Conservation (phyloP, 2,113 vertebrate genomes). For the Crotophaga sulcirostris region DNA sequence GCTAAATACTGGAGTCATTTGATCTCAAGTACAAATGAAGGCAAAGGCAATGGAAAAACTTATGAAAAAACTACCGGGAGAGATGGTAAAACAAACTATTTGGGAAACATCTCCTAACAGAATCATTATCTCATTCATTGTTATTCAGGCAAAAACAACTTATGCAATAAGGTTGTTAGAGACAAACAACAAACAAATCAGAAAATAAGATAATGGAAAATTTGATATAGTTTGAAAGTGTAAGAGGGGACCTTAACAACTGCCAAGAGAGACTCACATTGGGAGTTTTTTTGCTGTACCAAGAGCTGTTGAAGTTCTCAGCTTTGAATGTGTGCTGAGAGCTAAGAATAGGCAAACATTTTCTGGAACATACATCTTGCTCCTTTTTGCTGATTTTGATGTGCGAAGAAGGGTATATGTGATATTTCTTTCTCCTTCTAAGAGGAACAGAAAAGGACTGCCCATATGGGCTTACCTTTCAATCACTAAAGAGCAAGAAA, state of each 20-base stretch:
- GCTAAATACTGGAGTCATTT: background rate
- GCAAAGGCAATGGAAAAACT: background rate
- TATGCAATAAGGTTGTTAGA: background rate
- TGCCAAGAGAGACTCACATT: background rate
- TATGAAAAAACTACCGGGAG: background rate
- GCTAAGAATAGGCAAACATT: background rate
- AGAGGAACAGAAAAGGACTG: background rate
- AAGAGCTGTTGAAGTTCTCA: background rate
- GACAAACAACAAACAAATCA: background rate
- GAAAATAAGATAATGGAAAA: constrained; percentile 9
- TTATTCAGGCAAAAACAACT: background rate
- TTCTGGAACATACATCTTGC: background rate
- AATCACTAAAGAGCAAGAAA: background rate
- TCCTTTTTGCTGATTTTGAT: background rate
- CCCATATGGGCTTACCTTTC: background rate
- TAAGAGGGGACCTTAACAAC: background rate
- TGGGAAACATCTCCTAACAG: background rate
- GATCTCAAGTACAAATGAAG: background rate
- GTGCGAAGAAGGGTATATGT: background rate
- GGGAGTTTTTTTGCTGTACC: background rate
- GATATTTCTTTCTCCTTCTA: background rate
- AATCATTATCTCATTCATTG: background rate
- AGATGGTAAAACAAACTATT: background rate
- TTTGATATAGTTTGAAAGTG: background rate
- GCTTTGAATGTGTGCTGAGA: background rate